These are phyloP conservation scores for Tetraneura akinire DNA, from an alignment of 1,140 invertebrate genomes.

Conservation along the genomic window DNA sequence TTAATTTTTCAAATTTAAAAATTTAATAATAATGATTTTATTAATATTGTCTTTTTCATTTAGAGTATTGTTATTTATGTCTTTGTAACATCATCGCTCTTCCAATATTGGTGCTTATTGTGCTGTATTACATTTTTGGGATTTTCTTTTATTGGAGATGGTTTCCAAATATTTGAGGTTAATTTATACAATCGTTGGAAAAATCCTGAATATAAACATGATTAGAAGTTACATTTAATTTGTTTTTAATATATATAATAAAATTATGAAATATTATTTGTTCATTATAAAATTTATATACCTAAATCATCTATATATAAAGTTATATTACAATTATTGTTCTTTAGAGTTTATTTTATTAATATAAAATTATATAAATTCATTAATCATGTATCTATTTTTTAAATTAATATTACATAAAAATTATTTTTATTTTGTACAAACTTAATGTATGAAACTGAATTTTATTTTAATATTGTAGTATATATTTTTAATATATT, in stretches of 20 bases:
- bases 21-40: neutral
- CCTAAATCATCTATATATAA: too few species aligned
- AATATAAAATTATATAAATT: neutral
- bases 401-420: too few species aligned
- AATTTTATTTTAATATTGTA: too few species aligned
- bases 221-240: conserved; percentile 2
- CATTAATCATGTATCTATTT: neutral
- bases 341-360: too few species aligned
- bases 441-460: too few species aligned
- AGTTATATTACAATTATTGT: too few species aligned
- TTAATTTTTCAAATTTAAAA: neutral
- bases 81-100: neutral
- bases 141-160: conserved; percentile 31
- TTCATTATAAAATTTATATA: too few species aligned
- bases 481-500: too few species aligned
- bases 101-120: conserved; percentile 41
- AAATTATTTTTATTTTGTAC: neutral
- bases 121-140: conserved; percentile 35
- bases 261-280: too few species aligned
- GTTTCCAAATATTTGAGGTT: conserved; percentile 49
- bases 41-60: neutral
- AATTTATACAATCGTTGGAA: conserved; percentile 22
- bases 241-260: conserved; percentile 1
- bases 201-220: neutral
- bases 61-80: conserved; percentile 19